These are phyloP conservation scores for Carassius auratus DNA, from an alignment of 2,113 vertebrate genomes.

Conservation along the genomic window DNA sequence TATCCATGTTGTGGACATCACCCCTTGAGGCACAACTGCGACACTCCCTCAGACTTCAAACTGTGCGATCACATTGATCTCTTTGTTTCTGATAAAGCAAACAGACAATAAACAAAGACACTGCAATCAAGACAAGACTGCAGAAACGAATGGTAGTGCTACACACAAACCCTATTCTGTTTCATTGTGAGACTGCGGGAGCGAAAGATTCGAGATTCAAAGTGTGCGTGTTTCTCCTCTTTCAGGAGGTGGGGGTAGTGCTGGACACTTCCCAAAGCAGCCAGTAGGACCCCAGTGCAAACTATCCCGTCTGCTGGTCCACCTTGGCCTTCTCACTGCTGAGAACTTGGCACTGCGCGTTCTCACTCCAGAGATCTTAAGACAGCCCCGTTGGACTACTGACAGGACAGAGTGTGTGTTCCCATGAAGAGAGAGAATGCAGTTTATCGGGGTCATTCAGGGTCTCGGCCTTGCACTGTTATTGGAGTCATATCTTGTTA, in stretches of 20 bases:
- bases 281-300: constrained; percentile 7
- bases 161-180: neutral
- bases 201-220: neutral
- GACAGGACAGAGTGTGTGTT: neutral
- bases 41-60: neutral
- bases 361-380: constrained; percentile 21
- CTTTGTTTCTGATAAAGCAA: neutral
- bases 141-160: neutral
- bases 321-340: constrained; percentile 21
- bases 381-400: constrained; percentile 14
- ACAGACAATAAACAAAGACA: constrained; percentile 12
- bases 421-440: constrained; percentile 7
- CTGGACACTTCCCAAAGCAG: neutral
- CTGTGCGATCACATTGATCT: neutral
- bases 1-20: neutral
- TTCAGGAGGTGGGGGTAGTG: neutral
- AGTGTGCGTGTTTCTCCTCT: constrained; percentile 24
- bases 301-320: neutral
- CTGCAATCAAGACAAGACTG: neutral
- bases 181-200: neutral
- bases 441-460: constrained; percentile 31
- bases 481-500: constrained; percentile 10
- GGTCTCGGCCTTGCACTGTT: constrained; percentile 17
- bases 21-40: neutral
- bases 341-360: constrained; percentile 20